Percentiles rank a stretch among this genome's conserved stretches.
Evolutionary conservation across 2,113 vertebrate genomes (phyloP).

Genomic region (Benitochromis conjunctus): DNA sequence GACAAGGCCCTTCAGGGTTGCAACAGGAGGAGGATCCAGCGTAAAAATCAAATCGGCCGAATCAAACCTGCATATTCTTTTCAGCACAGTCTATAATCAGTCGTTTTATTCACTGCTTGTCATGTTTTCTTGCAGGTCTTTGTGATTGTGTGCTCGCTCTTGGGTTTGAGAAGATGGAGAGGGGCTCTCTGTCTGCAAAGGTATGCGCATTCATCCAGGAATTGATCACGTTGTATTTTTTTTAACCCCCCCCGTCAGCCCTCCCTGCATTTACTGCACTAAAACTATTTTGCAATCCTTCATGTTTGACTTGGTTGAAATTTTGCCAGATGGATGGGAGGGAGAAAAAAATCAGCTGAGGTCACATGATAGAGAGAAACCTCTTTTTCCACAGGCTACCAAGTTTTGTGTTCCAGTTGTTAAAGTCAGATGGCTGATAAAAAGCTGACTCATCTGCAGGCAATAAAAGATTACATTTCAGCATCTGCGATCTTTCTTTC

Average conservation of each 20-base stretch:
- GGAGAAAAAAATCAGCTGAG: not conserved
- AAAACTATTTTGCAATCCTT: not conserved
- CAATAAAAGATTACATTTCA: not conserved
- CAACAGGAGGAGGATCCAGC: not conserved
- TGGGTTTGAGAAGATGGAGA: slow-evolving; percentile 95
- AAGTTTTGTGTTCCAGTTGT: not conserved
- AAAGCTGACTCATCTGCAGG: not conserved
- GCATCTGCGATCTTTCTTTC: not conserved
- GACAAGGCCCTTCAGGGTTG: not conserved
- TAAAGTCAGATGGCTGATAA: not conserved
- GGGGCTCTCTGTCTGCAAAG: slow-evolving; percentile 68
- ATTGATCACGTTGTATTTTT: not conserved
- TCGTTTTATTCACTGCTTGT: not conserved
- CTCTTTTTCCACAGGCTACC: not conserved
- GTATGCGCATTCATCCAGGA: slow-evolving; percentile 55
- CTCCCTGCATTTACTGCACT: not conserved
- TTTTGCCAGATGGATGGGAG: not conserved
- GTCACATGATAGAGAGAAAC: not conserved
- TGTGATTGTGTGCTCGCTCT: slow-evolving; percentile 89
- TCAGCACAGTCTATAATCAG: not conserved
- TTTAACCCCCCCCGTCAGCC: not conserved
- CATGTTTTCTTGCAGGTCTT: slow-evolving; percentile 72
- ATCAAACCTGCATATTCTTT: not conserved
- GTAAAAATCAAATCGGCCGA: rapidly evolving
- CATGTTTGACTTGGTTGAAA: not conserved